These are phyloP conservation scores for Lophotriccus pileatus DNA, from an alignment of 2,797 vertebrate species.

Conservation along the genomic window DNA sequence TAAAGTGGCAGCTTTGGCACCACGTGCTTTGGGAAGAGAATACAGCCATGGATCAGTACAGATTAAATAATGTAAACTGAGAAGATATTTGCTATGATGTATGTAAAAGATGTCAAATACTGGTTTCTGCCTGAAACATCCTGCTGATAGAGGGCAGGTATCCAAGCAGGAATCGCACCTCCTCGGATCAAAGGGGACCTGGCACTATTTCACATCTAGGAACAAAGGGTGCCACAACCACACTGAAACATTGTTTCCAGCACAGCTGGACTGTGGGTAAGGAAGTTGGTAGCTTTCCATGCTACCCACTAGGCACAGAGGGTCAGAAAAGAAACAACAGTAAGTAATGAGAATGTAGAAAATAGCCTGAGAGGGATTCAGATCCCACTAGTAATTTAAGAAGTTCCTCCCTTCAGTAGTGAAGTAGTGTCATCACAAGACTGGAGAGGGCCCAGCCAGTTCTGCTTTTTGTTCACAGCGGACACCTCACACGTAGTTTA, in stretches of 20 bases:
- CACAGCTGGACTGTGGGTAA: not conserved
- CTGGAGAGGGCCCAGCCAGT: not conserved
- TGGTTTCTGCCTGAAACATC: not conserved
- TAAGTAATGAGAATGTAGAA: not conserved
- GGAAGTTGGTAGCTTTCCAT: not conserved
- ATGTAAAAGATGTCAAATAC: not conserved
- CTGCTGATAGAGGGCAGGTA: not conserved
- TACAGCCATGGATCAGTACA: not conserved
- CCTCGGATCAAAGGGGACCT: not conserved
- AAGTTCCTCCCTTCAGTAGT: not conserved
- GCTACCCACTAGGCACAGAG: not conserved
- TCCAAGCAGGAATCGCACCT: not conserved
- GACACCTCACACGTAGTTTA: not conserved
- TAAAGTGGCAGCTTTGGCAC: not conserved
- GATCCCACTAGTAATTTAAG: not conserved
- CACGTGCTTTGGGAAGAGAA: not conserved
- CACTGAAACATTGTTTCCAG: not conserved
- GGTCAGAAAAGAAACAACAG: not conserved
- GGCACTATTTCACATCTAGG: not conserved
- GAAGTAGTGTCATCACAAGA: not conserved
- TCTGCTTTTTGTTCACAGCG: not conserved
- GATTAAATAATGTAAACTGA: not conserved
- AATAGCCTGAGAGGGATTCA: not conserved
- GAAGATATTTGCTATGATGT: not conserved
- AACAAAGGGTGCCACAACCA: not conserved